These are phyloP conservation scores for Mythimna pallens DNA, from an alignment of 2,888 invertebrate genomes.

Conservation along the genomic window DNA sequence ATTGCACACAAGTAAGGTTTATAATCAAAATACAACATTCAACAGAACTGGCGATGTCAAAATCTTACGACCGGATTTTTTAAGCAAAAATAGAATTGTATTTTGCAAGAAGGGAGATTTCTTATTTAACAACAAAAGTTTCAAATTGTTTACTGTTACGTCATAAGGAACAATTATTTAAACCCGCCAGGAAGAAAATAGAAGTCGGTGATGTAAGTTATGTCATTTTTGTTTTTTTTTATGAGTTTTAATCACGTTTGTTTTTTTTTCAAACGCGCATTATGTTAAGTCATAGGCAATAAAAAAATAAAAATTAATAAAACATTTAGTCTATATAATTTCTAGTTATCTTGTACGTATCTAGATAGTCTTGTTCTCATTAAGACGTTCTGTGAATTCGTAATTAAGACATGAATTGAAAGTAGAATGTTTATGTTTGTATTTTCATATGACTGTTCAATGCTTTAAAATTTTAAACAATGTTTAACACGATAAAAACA, in stretches of 20 bases:
- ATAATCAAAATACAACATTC: too few species aligned
- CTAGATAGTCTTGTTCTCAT: not conserved
- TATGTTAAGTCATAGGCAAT: too few species aligned
- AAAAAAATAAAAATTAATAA: too few species aligned
- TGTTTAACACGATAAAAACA: not conserved
- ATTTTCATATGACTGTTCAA: not conserved
- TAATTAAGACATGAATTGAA: too few species aligned
- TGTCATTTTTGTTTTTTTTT: constrained; percentile 3
- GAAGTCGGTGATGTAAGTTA: constrained; percentile 7
- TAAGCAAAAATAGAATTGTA: constrained; percentile 4
- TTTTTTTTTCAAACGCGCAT: not conserved
- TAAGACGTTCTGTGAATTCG: too few species aligned
- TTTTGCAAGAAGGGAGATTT: not conserved
- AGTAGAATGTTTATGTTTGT: too few species aligned
- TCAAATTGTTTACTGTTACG: constrained; percentile 10
- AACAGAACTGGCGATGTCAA: not conserved
- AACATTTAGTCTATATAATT: too few species aligned
- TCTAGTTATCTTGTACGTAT: not conserved
- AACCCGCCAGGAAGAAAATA: not conserved
- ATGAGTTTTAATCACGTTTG: not conserved
- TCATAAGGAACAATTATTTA: constrained; percentile 8
- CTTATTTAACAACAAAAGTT: constrained; percentile 15
- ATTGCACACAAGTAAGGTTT: not conserved
- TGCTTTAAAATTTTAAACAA: too few species aligned
- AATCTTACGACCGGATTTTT: not conserved